phyloP scores from a whole-genome alignment of 2,113 vertebrate genomes.

The human region GRCh38 chrX:34289001-34289500 shows the following conservation, averaged over 20 bases:
- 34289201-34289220: neutral
- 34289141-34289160: neutral
- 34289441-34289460: slow-evolving; percentile 1
- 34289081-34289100: neutral
- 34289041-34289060: neutral
- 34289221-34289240: slow-evolving; percentile 16
- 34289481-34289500: neutral
- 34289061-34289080: neutral
- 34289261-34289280: neutral
- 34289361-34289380: neutral
- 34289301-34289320: neutral
- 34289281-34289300: neutral
- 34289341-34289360: neutral
- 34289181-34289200: neutral
- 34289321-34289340: neutral
- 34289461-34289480: neutral
- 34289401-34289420: neutral
- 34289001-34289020: neutral
- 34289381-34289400: neutral
- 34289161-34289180: slow-evolving; percentile 27
- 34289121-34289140: neutral
- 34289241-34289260: neutral
- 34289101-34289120: neutral
- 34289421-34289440: neutral
- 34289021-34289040: neutral